Percentiles rank a stretch among this genome's conserved stretches.
Evolutionary conservation across 2,888 invertebrate species (phyloP).

Genomic region (Erannis defoliaria): DNA sequence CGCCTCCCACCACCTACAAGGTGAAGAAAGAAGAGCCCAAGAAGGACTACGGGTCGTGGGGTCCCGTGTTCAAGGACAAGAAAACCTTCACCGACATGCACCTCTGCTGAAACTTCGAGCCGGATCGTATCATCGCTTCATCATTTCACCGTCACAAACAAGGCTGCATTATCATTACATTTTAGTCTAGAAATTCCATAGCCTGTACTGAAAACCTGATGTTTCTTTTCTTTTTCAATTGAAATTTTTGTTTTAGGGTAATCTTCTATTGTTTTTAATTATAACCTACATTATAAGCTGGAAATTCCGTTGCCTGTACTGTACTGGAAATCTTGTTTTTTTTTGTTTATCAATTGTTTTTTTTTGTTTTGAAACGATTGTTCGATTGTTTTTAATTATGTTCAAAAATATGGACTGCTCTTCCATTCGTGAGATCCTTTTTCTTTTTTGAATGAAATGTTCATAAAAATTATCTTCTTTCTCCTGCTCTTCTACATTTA

Average conservation of each 20-base stretch:
- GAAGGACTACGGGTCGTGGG: slow-evolving; percentile 89
- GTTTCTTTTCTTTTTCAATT: too few relatives aligned
- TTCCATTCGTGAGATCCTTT: too few relatives aligned
- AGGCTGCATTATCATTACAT: not conserved
- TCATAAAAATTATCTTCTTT: too few relatives aligned
- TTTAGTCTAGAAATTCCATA: not conserved
- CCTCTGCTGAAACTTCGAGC: slow-evolving; percentile 79
- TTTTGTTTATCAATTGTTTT: not conserved
- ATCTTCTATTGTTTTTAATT: too few relatives aligned
- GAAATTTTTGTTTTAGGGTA: too few relatives aligned
- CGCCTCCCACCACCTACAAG: slow-evolving; percentile 66
- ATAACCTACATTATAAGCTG: too few relatives aligned
- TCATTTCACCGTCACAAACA: slow-evolving; percentile 55
- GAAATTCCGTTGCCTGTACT: too few relatives aligned
- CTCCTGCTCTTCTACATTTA: not conserved
- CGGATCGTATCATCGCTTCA: slow-evolving; percentile 55
- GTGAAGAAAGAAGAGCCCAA: slow-evolving; percentile 74
- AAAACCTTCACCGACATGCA: slow-evolving; percentile 91
- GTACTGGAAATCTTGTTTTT: too few relatives aligned
- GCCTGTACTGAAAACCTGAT: not conserved
- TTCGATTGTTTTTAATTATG: not conserved
- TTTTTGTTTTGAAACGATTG: not conserved
- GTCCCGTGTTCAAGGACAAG: slow-evolving; percentile 91
- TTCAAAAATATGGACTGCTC: not conserved
- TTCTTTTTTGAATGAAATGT: too few relatives aligned